Percentiles rank a stretch among this genome's conserved stretches.
Conservation (phyloP, 2,888 invertebrate species). For the Agriotes lineatus region DNA sequence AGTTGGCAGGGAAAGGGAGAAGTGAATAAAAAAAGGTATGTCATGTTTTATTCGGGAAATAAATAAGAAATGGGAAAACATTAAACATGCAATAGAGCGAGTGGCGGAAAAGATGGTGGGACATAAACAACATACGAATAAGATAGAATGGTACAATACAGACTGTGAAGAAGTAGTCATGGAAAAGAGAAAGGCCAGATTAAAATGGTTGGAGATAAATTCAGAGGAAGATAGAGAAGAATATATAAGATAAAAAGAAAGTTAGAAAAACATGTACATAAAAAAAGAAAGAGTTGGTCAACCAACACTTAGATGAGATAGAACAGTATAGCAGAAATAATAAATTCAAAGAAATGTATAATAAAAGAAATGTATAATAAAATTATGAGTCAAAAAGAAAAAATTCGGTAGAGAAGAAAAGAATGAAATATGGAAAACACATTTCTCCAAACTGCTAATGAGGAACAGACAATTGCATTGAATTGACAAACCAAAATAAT, state of each 20-base stretch:
- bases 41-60: no score
- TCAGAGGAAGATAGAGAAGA: not conserved
- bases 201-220: not conserved
- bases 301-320: not conserved
- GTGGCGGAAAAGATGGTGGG: not conserved
- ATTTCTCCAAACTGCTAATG: no score
- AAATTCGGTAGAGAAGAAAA: no score
- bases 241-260: not conserved
- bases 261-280: not conserved
- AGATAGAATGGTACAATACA: not conserved
- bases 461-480: no score
- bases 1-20: no score
- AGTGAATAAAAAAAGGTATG: no score
- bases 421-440: no score
- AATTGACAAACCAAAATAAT: no score
- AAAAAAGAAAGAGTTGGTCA: not conserved
- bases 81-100: not conserved
- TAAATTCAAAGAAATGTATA: not conserved
- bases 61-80: no score
- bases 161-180: not conserved
- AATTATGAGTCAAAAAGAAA: not conserved
- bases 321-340: not conserved
- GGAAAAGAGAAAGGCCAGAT: not conserved
- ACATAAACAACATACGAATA: not conserved
- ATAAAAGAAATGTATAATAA: no score